Base-by-base conservation (phyloP, 1,140 invertebrate species). In the Pseudomyrmex cubaensis region DNA sequence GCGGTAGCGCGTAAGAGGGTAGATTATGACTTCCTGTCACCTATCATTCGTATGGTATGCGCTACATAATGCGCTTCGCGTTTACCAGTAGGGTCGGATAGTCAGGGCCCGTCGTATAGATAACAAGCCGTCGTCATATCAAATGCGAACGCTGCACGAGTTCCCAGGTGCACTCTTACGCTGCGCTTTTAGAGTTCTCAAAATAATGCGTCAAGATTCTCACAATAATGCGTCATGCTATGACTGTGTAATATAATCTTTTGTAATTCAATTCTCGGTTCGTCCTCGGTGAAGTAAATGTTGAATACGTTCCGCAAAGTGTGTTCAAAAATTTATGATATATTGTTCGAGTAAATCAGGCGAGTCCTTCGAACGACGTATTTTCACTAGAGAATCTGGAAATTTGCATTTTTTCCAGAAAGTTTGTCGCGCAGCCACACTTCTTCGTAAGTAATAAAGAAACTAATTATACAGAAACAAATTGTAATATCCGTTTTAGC, bases 11-110 rank as follows among this genome's bases (percentile, higher is more conserved):
- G 35, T 7, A 15, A 59, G 25, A 59, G 22, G 35, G 54, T 80
- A 88, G 87, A 89, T 89, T 89, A 88, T 66, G 80, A 83, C 84
- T 89, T 89, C 87, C 87, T 89, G 87, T 82, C 64, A 63, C 84
- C 87, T 86, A 88, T 88, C 87, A 75, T 59, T n/a, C 78, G n/a
- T 56, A 57, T 64, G 73, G 74, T 83, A 74, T 80, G 66, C 64
- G 67, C 22, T 17, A 70, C 46, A 64, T 62, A 61, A 69, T 17
- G 77, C 48, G 56, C 35, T 35, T 54, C 44, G 57, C 15, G 35
- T 9, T 74, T 50, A 73, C 83, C 35, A 70, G 46, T 56, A 56
- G 54, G 57, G 67, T 64, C 77, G 86, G 73, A 57, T 85, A 67
- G 80, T 88, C 63, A 82, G 48, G 17, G 20, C 22, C 44, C 76